Conservation (phyloP, 2,113 vertebrate genomes). For the Malurus cyaneus region DNA sequence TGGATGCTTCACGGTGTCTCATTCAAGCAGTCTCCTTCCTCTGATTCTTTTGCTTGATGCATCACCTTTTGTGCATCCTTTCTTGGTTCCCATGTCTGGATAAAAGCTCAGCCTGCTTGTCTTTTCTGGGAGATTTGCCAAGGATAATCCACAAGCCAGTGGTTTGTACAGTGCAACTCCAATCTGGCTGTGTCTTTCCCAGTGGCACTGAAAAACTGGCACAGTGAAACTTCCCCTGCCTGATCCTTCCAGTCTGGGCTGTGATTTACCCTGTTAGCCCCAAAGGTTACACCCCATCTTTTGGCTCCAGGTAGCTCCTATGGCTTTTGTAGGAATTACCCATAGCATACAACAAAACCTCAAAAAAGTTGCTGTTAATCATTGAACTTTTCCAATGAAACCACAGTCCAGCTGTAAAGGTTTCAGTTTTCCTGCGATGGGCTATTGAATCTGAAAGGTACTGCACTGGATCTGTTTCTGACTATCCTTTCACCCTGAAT, state of each 20-base stretch:
- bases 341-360: neutral
- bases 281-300: neutral
- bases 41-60: neutral
- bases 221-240: neutral
- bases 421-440: neutral
- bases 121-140: neutral
- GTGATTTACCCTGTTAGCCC: neutral
- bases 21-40: neutral
- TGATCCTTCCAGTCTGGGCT: neutral
- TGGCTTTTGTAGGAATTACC: neutral
- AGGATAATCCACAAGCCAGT: neutral
- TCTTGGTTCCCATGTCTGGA: neutral
- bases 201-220: neutral
- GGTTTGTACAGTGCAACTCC: neutral
- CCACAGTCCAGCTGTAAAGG: neutral
- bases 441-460: neutral
- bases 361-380: neutral
- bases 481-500: conserved; percentile 10
- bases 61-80: neutral
- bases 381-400: neutral
- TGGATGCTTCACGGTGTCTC: neutral
- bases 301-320: neutral
- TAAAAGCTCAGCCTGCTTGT: neutral
- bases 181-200: neutral
- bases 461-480: conserved; percentile 13